Evolutionary conservation across 2,113 vertebrate species (phyloP).

Genomic region (Oophaga pumilio): DNA sequence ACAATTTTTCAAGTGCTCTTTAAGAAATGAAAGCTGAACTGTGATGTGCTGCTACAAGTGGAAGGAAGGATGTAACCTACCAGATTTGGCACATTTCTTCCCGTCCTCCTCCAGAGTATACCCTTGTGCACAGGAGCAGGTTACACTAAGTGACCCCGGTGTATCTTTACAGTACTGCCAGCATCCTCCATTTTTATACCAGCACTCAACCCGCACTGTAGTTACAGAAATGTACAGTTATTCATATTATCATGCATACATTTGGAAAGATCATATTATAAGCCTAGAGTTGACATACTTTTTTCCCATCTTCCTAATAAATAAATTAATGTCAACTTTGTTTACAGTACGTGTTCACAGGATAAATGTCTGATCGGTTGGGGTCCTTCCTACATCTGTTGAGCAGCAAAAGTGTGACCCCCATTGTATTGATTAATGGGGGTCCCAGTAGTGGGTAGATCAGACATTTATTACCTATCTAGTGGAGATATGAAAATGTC

Average conservation of each 20-base stretch:
- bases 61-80: slow-evolving; percentile 57
- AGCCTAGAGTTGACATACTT: neutral
- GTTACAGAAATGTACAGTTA: slow-evolving; percentile 1
- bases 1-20: neutral
- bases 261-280: neutral
- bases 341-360: too few species aligned
- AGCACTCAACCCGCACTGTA: slow-evolving; percentile 70
- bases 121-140: slow-evolving; percentile 69
- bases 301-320: too few species aligned
- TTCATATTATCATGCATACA: neutral
- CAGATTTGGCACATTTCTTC: slow-evolving; percentile 64
- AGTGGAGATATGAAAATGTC: too few species aligned
- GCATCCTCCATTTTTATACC: slow-evolving; percentile 75
- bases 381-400: too few species aligned
- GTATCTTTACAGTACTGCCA: slow-evolving; percentile 74
- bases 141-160: slow-evolving; percentile 6
- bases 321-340: too few species aligned
- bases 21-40: too few species aligned
- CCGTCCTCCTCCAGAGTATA: slow-evolving; percentile 68
- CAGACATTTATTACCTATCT: too few species aligned
- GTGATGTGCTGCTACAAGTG: neutral
- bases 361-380: too few species aligned
- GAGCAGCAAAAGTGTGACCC: too few species aligned
- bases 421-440: too few species aligned
- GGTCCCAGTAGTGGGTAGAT: too few species aligned